Base-by-base conservation (phyloP, 2,113 vertebrate genomes). In the Crocuta crocuta region DNA sequence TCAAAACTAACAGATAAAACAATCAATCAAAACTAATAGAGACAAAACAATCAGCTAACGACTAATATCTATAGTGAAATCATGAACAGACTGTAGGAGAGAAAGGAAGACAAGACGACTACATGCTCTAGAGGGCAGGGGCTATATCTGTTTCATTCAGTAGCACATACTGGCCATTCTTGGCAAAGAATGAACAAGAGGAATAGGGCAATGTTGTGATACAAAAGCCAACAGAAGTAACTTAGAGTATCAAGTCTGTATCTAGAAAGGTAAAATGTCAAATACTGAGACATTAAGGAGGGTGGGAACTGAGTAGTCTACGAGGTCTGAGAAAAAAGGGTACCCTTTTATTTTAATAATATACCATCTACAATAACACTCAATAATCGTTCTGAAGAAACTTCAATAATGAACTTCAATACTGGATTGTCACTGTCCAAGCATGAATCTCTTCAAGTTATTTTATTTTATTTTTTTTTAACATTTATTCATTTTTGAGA, bases 151-250 rank as follows among this genome's bases (percentile, higher is more conserved):
- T 50, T 70, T 82, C 61, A 45, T 33, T 94, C 2, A 82, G 89
- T 26, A 93, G 63, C 71, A 74, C 2, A 58, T 2, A n/a, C 0
- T 80, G 26, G 31, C 23, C 73, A 78, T 85, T 86, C 94, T 92
- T 39, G 68, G 26, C 74, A 83, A 97, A 58, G 68, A 82, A 82
- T 55, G 31, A 90, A 89, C 23, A 50, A 91, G 12, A 71, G 82
- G 68, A 96, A 31, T 31, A 68, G 35, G 12, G 35, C 76, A 89
- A 65, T 48, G 55, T 19, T 74, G 50, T 68, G 24, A 84, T 10
- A 81, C 50, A 89, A 80, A 92, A 91, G 79, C 65, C 90, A 95
- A 74, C 28, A 48, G 31, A 84, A 66, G 26, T 70, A 91, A 71
- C 53, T 84, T 39, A 26, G 53, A 61, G 45, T 87, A 73, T 65